A percentile compares a stretch with the other conserved stretches of the same genome.
These are phyloP conservation scores for Takifugu rubripes DNA, from an alignment of 2,797 vertebrate genomes.

Conservation along the genomic window DNA sequence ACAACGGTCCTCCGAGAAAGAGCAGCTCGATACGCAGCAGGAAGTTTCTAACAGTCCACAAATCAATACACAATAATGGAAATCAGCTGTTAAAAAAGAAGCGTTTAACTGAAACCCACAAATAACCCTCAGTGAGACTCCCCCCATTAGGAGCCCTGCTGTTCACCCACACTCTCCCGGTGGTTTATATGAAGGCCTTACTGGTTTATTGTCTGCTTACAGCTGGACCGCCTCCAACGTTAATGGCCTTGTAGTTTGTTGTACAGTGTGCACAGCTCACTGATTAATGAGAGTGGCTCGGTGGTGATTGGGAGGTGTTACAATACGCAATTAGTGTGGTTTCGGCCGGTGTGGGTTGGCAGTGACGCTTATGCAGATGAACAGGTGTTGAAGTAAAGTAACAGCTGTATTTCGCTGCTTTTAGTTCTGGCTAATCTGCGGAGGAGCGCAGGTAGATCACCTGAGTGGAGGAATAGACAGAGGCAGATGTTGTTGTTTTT, in stretches of 20 bases:
- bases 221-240: constrained; percentile 26
- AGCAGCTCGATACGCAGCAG: constrained; percentile 5
- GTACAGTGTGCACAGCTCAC: constrained; percentile 8
- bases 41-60: constrained; percentile 7
- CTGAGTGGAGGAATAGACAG: background rate
- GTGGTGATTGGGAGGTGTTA: constrained; percentile 10
- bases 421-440: constrained; percentile 23
- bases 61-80: constrained; percentile 15
- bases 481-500: constrained; percentile 30
- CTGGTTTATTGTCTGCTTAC: constrained; percentile 30
- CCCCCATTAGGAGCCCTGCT: constrained; percentile 21
- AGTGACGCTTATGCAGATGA: constrained; percentile 10
- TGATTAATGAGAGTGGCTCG: constrained; percentile 8
- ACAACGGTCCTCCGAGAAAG: background rate
- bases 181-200: constrained; percentile 15
- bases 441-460: background rate
- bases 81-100: background rate
- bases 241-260: constrained; percentile 13
- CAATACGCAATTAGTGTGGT: constrained; percentile 27
- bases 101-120: constrained; percentile 10
- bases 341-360: constrained; percentile 3
- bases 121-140: constrained; percentile 22
- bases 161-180: constrained; percentile 12
- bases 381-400: constrained; percentile 13
- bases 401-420: background rate